Percentiles rank a stretch among this genome's conserved stretches.
These are phyloP conservation scores for Aegithalos caudatus DNA, from an alignment of 2,113 vertebrate genomes.

Conservation along the genomic window DNA sequence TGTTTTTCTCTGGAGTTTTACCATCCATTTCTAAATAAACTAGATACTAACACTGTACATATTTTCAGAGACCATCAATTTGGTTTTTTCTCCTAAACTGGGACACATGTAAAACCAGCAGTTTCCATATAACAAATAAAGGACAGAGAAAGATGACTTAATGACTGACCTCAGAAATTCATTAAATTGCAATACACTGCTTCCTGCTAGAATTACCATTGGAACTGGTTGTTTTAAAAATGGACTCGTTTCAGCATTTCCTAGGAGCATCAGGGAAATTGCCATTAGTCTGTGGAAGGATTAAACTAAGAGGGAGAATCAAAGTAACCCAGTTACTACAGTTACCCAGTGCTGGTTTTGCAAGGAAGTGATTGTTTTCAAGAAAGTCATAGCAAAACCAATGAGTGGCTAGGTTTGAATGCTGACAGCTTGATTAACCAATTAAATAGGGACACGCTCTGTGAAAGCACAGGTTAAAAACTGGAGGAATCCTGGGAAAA, in stretches of 20 bases:
- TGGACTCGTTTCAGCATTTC: background rate
- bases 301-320: background rate
- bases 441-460: no score
- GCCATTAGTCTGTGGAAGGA: background rate
- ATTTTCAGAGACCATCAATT: background rate
- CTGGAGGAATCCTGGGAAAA: no score
- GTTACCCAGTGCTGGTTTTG: background rate
- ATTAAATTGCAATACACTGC: background rate
- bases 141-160: background rate
- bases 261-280: background rate
- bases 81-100: background rate
- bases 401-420: background rate
- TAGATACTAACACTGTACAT: background rate
- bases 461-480: no score
- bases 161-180: background rate
- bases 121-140: background rate
- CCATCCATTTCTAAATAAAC: background rate
- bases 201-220: background rate
- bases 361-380: background rate
- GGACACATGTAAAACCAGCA: background rate
- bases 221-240: background rate
- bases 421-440: background rate
- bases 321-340: background rate
- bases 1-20: background rate
- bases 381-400: background rate